Conservation (phyloP, 1,140 invertebrate species). For the Belonocnema kinseyi region DNA sequence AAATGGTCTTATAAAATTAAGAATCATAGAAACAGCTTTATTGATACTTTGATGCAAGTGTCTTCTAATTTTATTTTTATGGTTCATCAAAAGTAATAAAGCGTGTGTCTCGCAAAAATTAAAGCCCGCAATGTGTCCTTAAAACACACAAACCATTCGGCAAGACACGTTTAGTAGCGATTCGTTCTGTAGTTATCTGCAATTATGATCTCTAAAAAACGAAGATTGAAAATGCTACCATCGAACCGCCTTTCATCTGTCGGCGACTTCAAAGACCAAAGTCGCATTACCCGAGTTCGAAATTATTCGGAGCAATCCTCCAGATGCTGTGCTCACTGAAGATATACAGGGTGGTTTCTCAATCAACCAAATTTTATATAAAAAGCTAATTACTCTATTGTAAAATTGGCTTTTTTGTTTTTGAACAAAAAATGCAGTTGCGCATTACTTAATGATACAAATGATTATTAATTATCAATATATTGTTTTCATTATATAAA, state of each 20-base stretch:
- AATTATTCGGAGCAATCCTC: slow-evolving; percentile 27
- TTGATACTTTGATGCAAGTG: neutral
- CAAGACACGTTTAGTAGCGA: slow-evolving; percentile 19
- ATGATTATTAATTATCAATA: too few species aligned
- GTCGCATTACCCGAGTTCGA: slow-evolving; percentile 17
- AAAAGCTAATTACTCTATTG: slow-evolving; percentile 22
- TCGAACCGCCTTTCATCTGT: slow-evolving; percentile 23
- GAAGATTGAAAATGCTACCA: slow-evolving; percentile 20
- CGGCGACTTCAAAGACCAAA: slow-evolving; percentile 18
- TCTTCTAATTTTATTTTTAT: slow-evolving; percentile 1
- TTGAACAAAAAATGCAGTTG: neutral
- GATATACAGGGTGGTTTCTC: slow-evolving; percentile 26
- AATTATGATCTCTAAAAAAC: slow-evolving; percentile 26
- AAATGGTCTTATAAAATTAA: too few species aligned
- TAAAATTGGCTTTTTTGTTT: neutral
- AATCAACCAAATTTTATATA: slow-evolving; percentile 7
- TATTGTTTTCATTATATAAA: too few species aligned
- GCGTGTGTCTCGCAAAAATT: neutral
- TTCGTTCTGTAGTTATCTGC: slow-evolving; percentile 31
- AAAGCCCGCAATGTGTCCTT: slow-evolving; percentile 14
- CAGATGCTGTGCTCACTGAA: slow-evolving; percentile 8
- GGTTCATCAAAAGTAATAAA: slow-evolving; percentile 15
- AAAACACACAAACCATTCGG: slow-evolving; percentile 22
- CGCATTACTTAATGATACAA: neutral
- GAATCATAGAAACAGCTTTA: too few species aligned